Percentiles rank a stretch among this genome's conserved stretches.
phyloP scores from a whole-genome alignment of 2,797 vertebrate genomes.

The Sebastiscus tertius region DNA sequence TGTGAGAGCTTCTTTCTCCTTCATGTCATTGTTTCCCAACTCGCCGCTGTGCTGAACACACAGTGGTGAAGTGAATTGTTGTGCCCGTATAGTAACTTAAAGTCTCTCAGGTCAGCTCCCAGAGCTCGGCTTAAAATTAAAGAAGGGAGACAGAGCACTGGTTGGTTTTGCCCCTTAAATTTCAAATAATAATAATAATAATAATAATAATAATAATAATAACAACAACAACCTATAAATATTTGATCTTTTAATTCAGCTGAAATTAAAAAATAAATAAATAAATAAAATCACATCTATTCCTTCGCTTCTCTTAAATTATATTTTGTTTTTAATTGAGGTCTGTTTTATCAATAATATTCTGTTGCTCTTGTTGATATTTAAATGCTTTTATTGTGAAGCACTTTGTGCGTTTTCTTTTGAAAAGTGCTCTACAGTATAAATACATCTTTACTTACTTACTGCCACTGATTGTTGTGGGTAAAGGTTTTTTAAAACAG shows the following conservation, averaged over 20 bases:
- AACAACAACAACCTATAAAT: not conserved
- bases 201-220: too few relatives aligned
- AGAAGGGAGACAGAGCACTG: not conserved
- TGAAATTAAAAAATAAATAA: not conserved
- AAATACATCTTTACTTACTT: not conserved
- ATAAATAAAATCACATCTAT: not conserved
- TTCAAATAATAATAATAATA: not conserved
- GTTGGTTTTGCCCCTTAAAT: not conserved
- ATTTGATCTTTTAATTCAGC: not conserved
- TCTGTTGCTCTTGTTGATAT: not conserved
- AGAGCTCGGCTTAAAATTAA: not conserved
- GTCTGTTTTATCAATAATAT: not conserved
- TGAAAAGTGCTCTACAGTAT: not conserved
- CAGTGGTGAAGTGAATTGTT: not conserved
- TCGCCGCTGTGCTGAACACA: constrained; percentile 6
- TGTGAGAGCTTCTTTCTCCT: not conserved
- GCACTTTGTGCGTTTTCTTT: not conserved
- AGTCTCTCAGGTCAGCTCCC: not conserved
- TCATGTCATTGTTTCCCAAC: not conserved
- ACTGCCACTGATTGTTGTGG: not conserved
- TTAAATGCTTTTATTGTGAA: constrained; percentile 3
- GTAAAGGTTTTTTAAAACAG: not conserved
- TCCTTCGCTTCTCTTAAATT: not conserved
- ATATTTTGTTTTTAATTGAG: not conserved
- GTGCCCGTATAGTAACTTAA: not conserved